Evolutionary conservation across 2,888 invertebrate species (phyloP).

Genomic region (Quadroppia sp.): DNA sequence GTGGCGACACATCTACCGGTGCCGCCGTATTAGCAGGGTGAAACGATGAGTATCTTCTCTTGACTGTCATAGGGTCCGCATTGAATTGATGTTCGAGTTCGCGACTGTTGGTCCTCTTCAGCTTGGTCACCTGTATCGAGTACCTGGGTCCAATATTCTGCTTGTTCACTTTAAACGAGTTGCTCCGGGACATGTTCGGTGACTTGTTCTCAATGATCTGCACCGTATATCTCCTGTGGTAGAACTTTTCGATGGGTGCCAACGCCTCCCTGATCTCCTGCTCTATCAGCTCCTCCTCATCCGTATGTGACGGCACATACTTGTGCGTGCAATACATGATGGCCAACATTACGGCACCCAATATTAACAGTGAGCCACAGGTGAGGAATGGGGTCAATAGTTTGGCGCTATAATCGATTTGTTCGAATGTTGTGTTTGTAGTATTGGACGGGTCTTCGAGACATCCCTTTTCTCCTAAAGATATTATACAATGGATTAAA

Average conservation of each 20-base stretch:
- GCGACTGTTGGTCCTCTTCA: background rate
- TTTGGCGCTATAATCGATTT: background rate
- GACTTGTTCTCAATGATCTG: background rate
- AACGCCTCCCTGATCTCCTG: constrained; percentile 20
- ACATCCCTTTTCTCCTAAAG: too few relatives aligned
- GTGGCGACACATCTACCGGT: background rate
- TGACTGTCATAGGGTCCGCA: background rate
- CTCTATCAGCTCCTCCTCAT: constrained; percentile 3
- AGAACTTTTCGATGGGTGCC: constrained; percentile 5
- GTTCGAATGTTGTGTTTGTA: too few relatives aligned
- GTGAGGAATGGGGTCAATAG: background rate
- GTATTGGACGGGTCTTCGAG: too few relatives aligned
- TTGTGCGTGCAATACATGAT: constrained; percentile 3
- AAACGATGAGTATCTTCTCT: constrained; percentile 10
- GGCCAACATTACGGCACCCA: background rate
- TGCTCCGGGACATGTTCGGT: too few relatives aligned
- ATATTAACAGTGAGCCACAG: background rate
- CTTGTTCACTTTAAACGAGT: background rate
- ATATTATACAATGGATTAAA: too few relatives aligned
- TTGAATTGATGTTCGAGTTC: background rate
- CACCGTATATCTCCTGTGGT: constrained; percentile 17
- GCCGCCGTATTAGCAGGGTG: background rate
- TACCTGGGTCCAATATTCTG: background rate
- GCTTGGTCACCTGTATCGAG: background rate
- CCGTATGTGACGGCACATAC: background rate